Percentiles rank a stretch among this genome's conserved stretches.
Evolutionary conservation across 2,888 invertebrate genomes (phyloP).

Genomic region (Nomada goodeniana): DNA sequence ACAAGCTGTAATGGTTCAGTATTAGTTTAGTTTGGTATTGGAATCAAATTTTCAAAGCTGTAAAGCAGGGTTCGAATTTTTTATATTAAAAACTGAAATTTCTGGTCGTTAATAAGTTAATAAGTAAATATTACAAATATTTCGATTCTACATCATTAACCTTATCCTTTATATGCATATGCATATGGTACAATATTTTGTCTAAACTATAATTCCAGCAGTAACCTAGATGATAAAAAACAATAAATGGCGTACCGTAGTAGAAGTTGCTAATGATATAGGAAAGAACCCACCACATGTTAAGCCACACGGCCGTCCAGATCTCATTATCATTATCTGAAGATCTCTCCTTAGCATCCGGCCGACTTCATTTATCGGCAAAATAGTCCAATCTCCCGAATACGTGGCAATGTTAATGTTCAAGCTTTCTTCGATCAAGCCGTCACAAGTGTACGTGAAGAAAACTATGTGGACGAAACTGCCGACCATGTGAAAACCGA

Average conservation of each 20-base stretch:
- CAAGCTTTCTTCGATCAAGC: slow-evolving; percentile 48
- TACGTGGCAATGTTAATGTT: slow-evolving; percentile 25
- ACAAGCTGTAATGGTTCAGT: slow-evolving; percentile 23
- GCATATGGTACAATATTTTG: too few relatives aligned
- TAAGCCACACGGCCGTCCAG: slow-evolving; percentile 53
- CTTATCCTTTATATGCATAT: too few relatives aligned
- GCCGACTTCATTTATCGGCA: slow-evolving; percentile 46
- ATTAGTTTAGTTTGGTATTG: background rate
- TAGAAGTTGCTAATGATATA: slow-evolving; percentile 65
- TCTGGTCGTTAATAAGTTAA: too few relatives aligned
- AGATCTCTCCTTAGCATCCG: slow-evolving; percentile 48
- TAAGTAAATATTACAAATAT: too few relatives aligned
- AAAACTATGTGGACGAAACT: slow-evolving; percentile 55
- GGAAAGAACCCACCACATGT: slow-evolving; percentile 67
- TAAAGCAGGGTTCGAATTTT: too few relatives aligned
- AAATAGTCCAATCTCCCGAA: slow-evolving; percentile 33
- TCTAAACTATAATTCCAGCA: too few relatives aligned
- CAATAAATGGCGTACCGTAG: slow-evolving; percentile 30
- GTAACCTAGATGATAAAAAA: background rate
- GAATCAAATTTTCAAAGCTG: too few relatives aligned
- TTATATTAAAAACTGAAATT: too few relatives aligned
- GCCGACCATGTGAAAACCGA: slow-evolving; percentile 43
- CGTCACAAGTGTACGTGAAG: slow-evolving; percentile 64
- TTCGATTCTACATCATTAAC: too few relatives aligned
- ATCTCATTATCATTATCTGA: slow-evolving; percentile 56